Evolutionary conservation across 2,113 vertebrate genomes (phyloP).

Genomic region (Ochotona princeps): DNA sequence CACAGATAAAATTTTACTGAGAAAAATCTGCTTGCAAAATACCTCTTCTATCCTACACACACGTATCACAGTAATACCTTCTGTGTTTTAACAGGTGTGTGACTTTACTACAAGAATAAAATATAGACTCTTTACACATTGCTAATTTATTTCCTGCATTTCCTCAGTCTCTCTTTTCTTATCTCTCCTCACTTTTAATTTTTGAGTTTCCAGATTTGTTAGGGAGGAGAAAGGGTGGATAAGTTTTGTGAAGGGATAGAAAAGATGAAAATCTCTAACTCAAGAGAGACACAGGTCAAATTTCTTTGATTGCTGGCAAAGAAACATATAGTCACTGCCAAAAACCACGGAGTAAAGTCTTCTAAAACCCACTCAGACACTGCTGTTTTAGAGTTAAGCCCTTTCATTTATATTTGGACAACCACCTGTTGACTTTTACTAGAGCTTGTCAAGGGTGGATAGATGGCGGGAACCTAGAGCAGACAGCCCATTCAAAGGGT

Average conservation of each 20-base stretch:
- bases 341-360: slow-evolving; percentile 80
- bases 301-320: slow-evolving; percentile 77
- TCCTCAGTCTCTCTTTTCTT: background rate
- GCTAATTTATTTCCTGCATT: background rate
- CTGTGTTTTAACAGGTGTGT: background rate
- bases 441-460: slow-evolving; percentile 73
- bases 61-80: background rate
- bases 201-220: slow-evolving; percentile 20
- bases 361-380: slow-evolving; percentile 72
- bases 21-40: slow-evolving; percentile 43
- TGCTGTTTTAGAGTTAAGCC: slow-evolving; percentile 79
- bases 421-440: slow-evolving; percentile 81
- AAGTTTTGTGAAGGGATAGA: background rate
- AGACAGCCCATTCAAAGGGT: slow-evolving; percentile 71
- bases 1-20: slow-evolving; percentile 8
- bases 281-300: slow-evolving; percentile 64
- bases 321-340: slow-evolving; percentile 67
- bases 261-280: slow-evolving; percentile 53
- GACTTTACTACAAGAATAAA: slow-evolving; percentile 20
- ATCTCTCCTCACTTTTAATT: background rate
- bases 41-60: background rate
- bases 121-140: background rate
- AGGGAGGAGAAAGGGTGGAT: background rate
- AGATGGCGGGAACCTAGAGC: slow-evolving; percentile 59
- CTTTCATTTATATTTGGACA: slow-evolving; percentile 81